These are phyloP conservation scores for Ditylenchus dipsaci DNA, from an alignment of 1,140 invertebrate genomes.

Conservation along the genomic window DNA sequence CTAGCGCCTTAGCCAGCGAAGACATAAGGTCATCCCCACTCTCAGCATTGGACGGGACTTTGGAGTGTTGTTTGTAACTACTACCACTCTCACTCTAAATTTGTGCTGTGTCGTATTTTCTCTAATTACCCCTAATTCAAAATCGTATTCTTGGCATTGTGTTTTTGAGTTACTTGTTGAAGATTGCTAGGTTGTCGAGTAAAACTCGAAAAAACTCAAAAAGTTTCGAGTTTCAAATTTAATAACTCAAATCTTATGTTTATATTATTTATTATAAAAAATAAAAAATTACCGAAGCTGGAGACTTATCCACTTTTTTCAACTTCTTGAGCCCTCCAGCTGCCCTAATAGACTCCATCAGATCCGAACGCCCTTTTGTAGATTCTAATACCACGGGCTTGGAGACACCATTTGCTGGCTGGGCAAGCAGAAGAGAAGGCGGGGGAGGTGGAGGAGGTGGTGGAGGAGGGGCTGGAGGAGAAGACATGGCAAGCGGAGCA, in stretches of 20 bases:
- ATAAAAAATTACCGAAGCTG: slow-evolving; percentile 1
- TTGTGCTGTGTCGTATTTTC: background rate
- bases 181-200: no score
- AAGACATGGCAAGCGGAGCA: background rate
- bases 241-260: no score
- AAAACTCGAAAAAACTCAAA: no score
- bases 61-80: background rate
- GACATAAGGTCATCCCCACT: slow-evolving; percentile 33
- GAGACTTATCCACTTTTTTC: slow-evolving; percentile 15
- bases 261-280: no score
- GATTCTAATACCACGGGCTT: slow-evolving; percentile 7
- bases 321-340: slow-evolving; percentile 31
- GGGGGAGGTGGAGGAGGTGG: slow-evolving; percentile 33
- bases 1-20: slow-evolving; percentile 32
- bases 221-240: no score
- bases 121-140: no score
- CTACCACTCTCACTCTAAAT: background rate
- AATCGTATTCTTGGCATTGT: no score
- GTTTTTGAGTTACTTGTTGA: no score
- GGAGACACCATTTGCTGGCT: slow-evolving; percentile 19
- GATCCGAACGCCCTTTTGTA: slow-evolving; percentile 21
- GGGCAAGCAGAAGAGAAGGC: slow-evolving; percentile 23
- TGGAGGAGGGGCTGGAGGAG: background rate
- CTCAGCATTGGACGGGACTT: background rate
- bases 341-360: slow-evolving; percentile 38